Percentiles rank a stretch among this genome's conserved stretches.
phyloP scores from a whole-genome alignment of 2,888 invertebrate genomes.

The Polia nebulosa region DNA sequence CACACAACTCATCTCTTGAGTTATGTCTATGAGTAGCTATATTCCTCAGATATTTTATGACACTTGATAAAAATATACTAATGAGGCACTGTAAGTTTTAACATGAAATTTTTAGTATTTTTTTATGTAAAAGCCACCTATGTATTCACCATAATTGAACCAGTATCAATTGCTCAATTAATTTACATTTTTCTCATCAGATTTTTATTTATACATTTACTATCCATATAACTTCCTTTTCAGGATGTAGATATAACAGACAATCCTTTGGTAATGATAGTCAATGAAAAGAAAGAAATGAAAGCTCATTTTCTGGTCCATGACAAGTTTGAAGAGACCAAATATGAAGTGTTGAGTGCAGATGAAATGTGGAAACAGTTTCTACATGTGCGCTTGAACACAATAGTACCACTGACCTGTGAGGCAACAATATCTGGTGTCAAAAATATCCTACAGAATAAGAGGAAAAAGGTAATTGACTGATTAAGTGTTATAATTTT shows the following conservation, averaged over 20 bases:
- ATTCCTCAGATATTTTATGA: no score
- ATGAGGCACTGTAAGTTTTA: no score
- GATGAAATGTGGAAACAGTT: slow-evolving; percentile 93
- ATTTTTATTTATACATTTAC: background rate
- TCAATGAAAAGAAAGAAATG: slow-evolving; percentile 89
- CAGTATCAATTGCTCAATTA: background rate
- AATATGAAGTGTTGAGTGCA: slow-evolving; percentile 92
- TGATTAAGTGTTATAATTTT: background rate
- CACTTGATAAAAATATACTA: no score
- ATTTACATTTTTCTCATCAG: background rate
- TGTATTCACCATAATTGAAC: background rate
- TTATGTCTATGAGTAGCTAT: no score
- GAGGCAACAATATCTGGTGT: slow-evolving; percentile 91
- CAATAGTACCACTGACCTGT: slow-evolving; percentile 92
- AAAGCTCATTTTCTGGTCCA: slow-evolving; percentile 93
- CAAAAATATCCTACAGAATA: slow-evolving; percentile 91
- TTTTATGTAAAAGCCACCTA: no score
- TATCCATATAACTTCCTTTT: slow-evolving; percentile 51
- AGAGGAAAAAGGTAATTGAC: slow-evolving; percentile 92
- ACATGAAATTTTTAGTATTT: no score
- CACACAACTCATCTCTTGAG: no score
- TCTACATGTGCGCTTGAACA: slow-evolving; percentile 93
- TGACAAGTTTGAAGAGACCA: slow-evolving; percentile 93
- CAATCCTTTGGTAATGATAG: slow-evolving; percentile 93
- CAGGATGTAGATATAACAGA: slow-evolving; percentile 95